Conservation (phyloP, 2,113 vertebrate genomes). For the Tenrec ecaudatus region DNA sequence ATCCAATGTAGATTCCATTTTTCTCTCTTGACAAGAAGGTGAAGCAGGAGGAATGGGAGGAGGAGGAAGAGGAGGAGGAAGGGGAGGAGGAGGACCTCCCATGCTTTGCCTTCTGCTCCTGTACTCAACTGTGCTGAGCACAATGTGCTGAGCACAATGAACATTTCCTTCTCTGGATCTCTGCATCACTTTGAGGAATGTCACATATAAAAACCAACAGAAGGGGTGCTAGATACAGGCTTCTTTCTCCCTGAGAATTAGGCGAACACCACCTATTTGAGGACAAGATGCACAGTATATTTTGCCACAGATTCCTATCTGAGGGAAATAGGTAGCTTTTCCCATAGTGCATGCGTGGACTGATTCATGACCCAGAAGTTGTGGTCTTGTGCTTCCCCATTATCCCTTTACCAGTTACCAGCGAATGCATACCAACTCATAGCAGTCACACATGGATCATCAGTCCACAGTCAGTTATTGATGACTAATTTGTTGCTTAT, state of each 20-base stretch:
- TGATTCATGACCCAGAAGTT: not conserved
- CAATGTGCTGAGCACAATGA: not conserved
- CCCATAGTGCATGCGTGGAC: not conserved
- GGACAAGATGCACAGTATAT: fast-evolving
- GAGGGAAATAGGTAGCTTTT: not conserved
- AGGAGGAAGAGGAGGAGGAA: not conserved
- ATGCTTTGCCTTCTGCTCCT: not conserved
- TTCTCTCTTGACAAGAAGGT: not conserved
- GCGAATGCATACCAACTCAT: not conserved
- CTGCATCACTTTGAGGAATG: not conserved
- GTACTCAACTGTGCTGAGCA: not conserved
- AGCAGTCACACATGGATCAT: not conserved
- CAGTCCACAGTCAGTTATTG: not conserved
- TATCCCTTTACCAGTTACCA: not conserved
- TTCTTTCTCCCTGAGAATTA: not conserved
- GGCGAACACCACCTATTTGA: not conserved
- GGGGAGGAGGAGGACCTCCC: not conserved
- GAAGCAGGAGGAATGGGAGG: not conserved
- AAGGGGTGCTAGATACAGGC: not conserved
- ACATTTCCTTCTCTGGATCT: not conserved
- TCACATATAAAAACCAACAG: not conserved
- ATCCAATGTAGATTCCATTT: not conserved
- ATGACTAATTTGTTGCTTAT: not conserved
- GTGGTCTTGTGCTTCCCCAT: no score
- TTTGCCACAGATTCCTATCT: not conserved